Base-by-base conservation (phyloP, 2,888 invertebrate species). In the Dolomedes plantarius region DNA sequence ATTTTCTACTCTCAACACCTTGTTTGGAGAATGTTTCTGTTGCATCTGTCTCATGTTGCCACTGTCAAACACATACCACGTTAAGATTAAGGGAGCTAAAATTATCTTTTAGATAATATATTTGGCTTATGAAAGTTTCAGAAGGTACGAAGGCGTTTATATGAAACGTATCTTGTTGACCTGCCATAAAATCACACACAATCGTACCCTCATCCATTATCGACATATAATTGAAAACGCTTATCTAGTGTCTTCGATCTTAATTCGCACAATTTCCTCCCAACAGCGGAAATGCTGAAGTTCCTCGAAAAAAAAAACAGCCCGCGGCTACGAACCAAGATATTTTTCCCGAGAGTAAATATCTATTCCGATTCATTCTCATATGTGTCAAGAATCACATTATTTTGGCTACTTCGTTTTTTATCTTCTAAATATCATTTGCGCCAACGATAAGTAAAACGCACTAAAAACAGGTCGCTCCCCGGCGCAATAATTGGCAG, bases 401-500 rank as follows among this genome's bases (percentile, higher is more conserved):
- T 71, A 71, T 71, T 56, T 36, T 32, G 11, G 68, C 77, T 39
- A 62, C 71, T 31, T 27, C 19, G 64, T 31, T 71, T 56, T 73
- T 73, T 73, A 67, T 80, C 79, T n/a, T 71, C 13, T 50, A 72
- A 79, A 80, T 73, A 80, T 80, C 72, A 80, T 78, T 71, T 80
- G 31, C 72, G 73, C 72, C 32, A 27, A 27, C 31, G 64, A 64
- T 73, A 65, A 80, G 72, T 78, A 64, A 62, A 62, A 64, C 23
- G 16, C 78, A 46, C 41, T 46, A 7, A 19, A 56, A 56, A 7
- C 19, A 3, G 23, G 16, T 2, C 1, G 13, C 16, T 56, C 23
- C 56, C 56, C 19, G 23, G n/a, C 29, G 68, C 46, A 81, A 75
- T 81, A 81, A 81, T 81, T 81, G 81, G 75, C 74, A 46, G 81